Evolutionary conservation across 2,113 vertebrate species (phyloP).

Genomic region (Zosterops hypoxanthus): DNA sequence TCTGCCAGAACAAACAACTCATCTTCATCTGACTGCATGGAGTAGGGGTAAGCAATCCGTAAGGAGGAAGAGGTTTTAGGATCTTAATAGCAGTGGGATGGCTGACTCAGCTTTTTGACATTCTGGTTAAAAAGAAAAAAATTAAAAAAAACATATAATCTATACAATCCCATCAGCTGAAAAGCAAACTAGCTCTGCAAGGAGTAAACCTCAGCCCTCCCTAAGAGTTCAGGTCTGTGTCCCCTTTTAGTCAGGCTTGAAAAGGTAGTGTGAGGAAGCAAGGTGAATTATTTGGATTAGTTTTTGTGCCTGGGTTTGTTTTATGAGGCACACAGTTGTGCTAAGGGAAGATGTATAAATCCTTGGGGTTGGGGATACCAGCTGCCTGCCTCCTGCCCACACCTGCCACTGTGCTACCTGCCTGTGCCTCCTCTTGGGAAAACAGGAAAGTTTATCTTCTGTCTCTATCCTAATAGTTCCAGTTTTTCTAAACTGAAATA

Average conservation of each 20-base stretch:
- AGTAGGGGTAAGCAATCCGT: conserved; percentile 25
- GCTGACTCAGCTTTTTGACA: conserved; percentile 56
- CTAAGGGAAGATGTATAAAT: not conserved
- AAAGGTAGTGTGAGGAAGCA: not conserved
- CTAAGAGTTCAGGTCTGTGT: not conserved
- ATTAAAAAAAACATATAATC: not conserved
- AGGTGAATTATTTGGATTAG: not conserved
- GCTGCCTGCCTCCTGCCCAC: not conserved
- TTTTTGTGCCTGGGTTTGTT: not conserved
- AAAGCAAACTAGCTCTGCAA: not conserved
- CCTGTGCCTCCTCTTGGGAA: not conserved
- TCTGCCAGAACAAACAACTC: conserved; percentile 66
- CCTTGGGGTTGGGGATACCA: not conserved
- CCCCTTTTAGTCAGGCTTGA: not conserved
- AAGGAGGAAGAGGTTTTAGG: not conserved
- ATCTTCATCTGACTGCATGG: conserved; percentile 27
- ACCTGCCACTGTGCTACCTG: not conserved
- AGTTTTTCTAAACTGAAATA: not conserved
- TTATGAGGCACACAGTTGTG: not conserved
- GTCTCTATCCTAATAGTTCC: not conserved
- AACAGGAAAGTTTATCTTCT: not conserved
- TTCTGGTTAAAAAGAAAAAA: not conserved
- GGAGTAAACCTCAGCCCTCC: not conserved
- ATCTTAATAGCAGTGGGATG: conserved; percentile 12
- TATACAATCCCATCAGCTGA: not conserved